phyloP scores from a whole-genome alignment of 2,113 vertebrate genomes.

The Dipodomys merriami region DNA sequence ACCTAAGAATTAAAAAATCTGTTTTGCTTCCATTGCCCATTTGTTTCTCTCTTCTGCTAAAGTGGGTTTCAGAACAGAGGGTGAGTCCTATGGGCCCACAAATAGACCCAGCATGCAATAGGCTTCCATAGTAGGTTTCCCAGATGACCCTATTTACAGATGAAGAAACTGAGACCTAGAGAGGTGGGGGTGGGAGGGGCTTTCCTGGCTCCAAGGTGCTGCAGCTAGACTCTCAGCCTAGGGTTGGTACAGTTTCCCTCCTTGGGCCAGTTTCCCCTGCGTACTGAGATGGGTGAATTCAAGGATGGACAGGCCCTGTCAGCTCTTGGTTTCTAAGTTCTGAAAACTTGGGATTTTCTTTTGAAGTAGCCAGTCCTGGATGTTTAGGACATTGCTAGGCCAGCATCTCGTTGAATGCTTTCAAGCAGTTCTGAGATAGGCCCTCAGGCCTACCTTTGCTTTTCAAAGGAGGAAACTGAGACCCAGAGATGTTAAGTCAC shows the following conservation, averaged over 20 bases:
- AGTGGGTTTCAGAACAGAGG: not conserved
- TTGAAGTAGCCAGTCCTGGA: not conserved
- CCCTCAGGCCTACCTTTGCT: not conserved
- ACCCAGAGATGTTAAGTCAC: not conserved
- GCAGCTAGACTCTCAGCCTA: accelerated
- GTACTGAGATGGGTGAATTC: not conserved
- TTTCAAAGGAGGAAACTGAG: not conserved
- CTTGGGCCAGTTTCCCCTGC: not conserved
- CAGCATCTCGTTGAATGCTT: not conserved
- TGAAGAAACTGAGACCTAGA: not conserved
- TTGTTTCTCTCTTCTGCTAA: not conserved
- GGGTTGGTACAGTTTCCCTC: not conserved
- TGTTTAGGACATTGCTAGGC: accelerated
- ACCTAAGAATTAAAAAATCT: not conserved
- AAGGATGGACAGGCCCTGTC: not conserved
- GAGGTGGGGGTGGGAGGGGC: not conserved
- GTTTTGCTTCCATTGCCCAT: not conserved
- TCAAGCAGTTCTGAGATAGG: not conserved
- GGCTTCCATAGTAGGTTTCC: not conserved
- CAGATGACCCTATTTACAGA: accelerated
- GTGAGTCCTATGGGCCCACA: accelerated
- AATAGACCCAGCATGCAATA: not conserved
- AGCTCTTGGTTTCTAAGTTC: not conserved
- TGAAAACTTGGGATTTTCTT: not conserved
- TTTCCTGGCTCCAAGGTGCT: not conserved